Conservation (phyloP, 2,113 vertebrate species). For the Spea bombifrons region DNA sequence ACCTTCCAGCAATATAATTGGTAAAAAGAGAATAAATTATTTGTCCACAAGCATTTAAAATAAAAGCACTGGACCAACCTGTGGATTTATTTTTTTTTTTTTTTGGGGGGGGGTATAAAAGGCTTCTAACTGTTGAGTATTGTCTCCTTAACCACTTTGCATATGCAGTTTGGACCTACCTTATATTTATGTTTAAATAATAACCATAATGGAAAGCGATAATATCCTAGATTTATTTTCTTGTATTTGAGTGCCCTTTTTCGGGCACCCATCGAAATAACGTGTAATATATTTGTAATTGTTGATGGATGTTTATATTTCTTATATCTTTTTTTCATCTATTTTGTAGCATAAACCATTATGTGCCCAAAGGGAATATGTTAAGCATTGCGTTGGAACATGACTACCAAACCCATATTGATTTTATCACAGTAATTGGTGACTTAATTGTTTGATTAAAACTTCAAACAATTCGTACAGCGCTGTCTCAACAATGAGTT, state of each 20-base stretch:
- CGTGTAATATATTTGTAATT: too few species aligned
- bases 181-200: too few species aligned
- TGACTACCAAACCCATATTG: background rate
- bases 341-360: background rate
- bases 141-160: background rate
- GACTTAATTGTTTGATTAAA: too few species aligned
- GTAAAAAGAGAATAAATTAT: conserved; percentile 39
- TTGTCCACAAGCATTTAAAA: conserved; percentile 26
- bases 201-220: too few species aligned
- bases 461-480: too few species aligned
- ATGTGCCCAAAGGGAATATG: background rate
- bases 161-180: background rate
- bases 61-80: conserved; percentile 33
- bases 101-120: background rate
- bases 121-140: background rate
- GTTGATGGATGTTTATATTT: background rate
- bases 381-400: background rate
- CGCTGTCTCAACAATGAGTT: too few species aligned
- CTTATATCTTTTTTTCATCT: background rate
- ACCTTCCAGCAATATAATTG: conserved; percentile 26
- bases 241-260: too few species aligned
- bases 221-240: too few species aligned
- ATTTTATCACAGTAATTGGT: too few species aligned
- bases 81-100: background rate
- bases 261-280: too few species aligned